These are phyloP conservation scores for Ichneumon xanthorius DNA, from an alignment of 2,888 invertebrate genomes.

Conservation along the genomic window DNA sequence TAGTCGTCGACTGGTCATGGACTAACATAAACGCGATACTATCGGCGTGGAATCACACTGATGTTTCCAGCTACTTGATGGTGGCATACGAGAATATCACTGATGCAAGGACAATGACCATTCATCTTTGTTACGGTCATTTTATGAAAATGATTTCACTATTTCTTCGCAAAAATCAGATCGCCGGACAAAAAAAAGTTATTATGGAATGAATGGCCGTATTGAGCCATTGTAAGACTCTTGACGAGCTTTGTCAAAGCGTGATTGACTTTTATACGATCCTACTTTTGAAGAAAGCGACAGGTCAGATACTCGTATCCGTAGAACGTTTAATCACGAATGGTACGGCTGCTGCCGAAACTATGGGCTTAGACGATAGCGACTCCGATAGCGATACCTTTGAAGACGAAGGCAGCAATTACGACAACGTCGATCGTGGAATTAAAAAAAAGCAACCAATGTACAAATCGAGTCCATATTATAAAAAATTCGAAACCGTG, in stretches of 20 bases:
- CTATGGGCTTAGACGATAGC: not conserved
- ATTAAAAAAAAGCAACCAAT: slow-evolving; percentile 9
- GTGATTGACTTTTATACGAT: slow-evolving; percentile 42
- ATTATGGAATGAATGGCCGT: slow-evolving; percentile 48
- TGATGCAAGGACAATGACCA: not conserved
- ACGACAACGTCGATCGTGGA: not conserved
- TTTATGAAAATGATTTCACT: slow-evolving; percentile 51
- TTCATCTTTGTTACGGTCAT: slow-evolving; percentile 46
- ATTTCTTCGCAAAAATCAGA: slow-evolving; percentile 29
- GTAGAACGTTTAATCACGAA: no score
- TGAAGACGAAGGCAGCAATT: not conserved
- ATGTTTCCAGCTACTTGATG: not conserved
- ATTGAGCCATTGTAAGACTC: slow-evolving; percentile 31
- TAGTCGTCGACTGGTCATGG: not conserved
- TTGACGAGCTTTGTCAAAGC: slow-evolving; percentile 2
- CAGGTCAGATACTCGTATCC: not conserved
- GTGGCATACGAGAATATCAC: not conserved
- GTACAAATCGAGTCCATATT: not conserved
- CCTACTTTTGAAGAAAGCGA: slow-evolving; percentile 16
- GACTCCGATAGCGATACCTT: not conserved
- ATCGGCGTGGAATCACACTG: not conserved
- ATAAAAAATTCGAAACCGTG: not conserved
- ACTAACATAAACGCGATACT: not conserved
- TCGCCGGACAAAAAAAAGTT: slow-evolving; percentile 30
- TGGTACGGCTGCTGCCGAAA: not conserved